phyloP scores from a whole-genome alignment of 2,113 vertebrate species.

The Ammospiza caudacuta region DNA sequence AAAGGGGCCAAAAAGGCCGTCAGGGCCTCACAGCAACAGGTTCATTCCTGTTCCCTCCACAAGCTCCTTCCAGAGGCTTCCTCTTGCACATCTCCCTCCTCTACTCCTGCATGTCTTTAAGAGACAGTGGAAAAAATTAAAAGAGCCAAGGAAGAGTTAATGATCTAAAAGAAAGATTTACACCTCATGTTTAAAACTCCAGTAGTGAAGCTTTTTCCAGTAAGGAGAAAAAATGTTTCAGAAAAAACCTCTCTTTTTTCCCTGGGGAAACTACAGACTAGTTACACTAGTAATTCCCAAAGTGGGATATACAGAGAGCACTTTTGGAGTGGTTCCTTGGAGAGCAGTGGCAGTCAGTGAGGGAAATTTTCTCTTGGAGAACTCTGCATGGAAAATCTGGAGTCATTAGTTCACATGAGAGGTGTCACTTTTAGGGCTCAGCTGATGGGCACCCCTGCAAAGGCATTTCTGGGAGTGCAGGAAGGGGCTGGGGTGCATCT shows the following conservation, averaged over 20 bases:
- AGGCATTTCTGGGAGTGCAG: neutral
- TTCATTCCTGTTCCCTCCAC: accelerated
- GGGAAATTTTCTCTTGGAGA: neutral
- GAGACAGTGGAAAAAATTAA: neutral
- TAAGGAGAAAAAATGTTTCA: neutral
- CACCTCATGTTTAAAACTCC: neutral
- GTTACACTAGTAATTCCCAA: neutral
- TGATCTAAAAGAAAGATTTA: neutral
- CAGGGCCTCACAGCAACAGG: neutral
- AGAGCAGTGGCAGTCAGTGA: neutral
- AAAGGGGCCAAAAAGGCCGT: neutral
- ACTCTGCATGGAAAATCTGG: neutral
- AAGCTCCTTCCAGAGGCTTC: neutral
- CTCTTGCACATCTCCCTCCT: neutral
- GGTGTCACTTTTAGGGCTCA: neutral
- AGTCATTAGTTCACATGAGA: neutral
- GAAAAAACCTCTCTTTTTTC: neutral
- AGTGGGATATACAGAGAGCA: neutral
- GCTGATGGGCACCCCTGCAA: neutral
- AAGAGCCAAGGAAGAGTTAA: neutral
- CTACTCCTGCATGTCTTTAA: neutral
- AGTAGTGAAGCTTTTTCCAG: neutral
- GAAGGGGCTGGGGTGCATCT: neutral
- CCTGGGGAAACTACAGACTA: neutral
- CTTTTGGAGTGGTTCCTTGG: neutral